Conservation (phyloP, 2,888 invertebrate genomes). For the Brenthis hecate region DNA sequence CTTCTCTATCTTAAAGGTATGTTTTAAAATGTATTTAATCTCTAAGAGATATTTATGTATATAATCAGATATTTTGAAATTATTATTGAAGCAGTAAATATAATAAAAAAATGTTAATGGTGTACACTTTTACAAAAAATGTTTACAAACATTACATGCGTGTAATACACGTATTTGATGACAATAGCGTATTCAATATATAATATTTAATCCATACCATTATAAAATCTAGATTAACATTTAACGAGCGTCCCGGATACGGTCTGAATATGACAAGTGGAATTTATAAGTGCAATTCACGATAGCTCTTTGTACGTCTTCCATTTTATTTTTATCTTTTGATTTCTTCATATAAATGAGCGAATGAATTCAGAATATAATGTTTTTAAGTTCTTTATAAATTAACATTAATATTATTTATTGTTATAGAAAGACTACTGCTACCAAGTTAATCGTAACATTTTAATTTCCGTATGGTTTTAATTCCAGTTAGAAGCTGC, state of each 20-base stretch:
- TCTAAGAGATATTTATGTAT: too few species aligned
- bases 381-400: constrained; percentile 3
- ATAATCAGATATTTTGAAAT: too few species aligned
- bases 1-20: constrained; percentile 17
- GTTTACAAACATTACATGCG: background rate
- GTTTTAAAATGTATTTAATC: background rate
- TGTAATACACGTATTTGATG: too few species aligned
- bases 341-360: constrained; percentile 18
- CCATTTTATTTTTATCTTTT: constrained; percentile 19
- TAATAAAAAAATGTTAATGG: too few species aligned
- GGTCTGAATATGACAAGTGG: constrained; percentile 34
- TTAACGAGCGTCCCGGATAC: constrained; percentile 27
- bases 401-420: background rate
- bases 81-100: too few species aligned
- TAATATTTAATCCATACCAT: constrained; percentile 20
- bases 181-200: constrained; percentile 6
- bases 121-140: too few species aligned
- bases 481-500: too few species aligned
- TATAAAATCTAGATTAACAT: constrained; percentile 31
- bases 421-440: background rate
- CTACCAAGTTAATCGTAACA: too few species aligned
- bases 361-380: constrained; percentile 4
- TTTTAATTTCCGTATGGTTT: too few species aligned
- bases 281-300: constrained; percentile 26
- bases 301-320: constrained; percentile 27